phyloP scores from a whole-genome alignment of 1,140 invertebrate species.

The Palaemon carinicauda region DNA sequence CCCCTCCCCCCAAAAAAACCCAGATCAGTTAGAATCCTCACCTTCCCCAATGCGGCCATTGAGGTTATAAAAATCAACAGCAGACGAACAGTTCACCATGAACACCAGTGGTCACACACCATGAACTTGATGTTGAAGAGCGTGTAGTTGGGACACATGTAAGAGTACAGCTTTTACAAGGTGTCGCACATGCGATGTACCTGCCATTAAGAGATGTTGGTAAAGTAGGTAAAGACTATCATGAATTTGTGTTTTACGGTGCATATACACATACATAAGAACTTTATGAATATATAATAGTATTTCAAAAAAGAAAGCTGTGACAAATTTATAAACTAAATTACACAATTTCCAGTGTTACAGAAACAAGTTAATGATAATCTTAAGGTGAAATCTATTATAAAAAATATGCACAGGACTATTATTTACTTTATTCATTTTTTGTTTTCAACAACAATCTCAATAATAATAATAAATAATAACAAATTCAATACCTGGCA shows the following conservation, averaged over 20 bases:
- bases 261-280: not conserved
- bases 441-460: no score
- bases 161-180: conserved; percentile 76
- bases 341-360: no score
- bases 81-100: conserved; percentile 79
- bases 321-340: no score
- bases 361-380: not conserved
- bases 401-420: no score
- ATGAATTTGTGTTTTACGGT: not conserved
- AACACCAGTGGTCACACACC: conserved; percentile 83
- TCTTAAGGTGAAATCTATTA: no score
- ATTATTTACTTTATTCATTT: no score
- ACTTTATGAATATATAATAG: no score
- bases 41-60: conserved; percentile 76
- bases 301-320: no score
- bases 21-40: no score
- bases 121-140: conserved; percentile 82
- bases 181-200: conserved; percentile 82
- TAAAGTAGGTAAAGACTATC: not conserved
- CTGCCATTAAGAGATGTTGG: conserved; percentile 63
- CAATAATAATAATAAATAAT: conserved; percentile 57
- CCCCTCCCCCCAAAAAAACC: no score
- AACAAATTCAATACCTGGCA: conserved; percentile 74
- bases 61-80: conserved; percentile 74
- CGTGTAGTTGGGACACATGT: conserved; percentile 78